Conservation (phyloP, 2,888 invertebrate species). For the Aleiodes testaceus region DNA sequence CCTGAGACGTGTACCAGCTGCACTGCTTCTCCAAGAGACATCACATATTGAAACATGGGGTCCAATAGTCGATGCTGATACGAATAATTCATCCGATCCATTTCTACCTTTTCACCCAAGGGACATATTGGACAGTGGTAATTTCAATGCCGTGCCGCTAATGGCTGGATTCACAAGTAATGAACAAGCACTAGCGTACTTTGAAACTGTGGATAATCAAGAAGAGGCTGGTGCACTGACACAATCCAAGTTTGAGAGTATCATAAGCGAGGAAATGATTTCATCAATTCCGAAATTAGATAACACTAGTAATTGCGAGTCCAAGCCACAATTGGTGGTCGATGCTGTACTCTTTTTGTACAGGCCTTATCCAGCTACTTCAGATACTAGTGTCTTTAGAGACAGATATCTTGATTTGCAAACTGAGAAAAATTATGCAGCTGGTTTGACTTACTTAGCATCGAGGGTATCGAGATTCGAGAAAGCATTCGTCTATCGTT, state of each 20-base stretch:
- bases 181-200: constrained; percentile 82
- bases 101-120: constrained; percentile 82
- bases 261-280: constrained; percentile 76
- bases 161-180: constrained; percentile 87
- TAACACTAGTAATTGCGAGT: constrained; percentile 69
- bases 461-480: constrained; percentile 77
- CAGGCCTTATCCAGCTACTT: constrained; percentile 79
- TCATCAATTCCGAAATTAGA: constrained; percentile 58
- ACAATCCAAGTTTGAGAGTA: constrained; percentile 76
- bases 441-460: constrained; percentile 82
- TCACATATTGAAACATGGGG: constrained; percentile 80
- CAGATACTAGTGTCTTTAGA: constrained; percentile 77
- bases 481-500: constrained; percentile 81
- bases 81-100: constrained; percentile 78
- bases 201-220: constrained; percentile 76
- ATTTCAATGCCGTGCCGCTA: constrained; percentile 81
- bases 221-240: constrained; percentile 78
- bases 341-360: constrained; percentile 87
- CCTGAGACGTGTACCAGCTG: constrained; percentile 78
- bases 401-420: constrained; percentile 82
- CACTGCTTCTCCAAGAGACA: constrained; percentile 77
- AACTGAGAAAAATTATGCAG: constrained; percentile 84
- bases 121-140: constrained; percentile 77
- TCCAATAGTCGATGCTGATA: constrained; percentile 84
- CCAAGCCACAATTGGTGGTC: constrained; percentile 70